Evolutionary conservation across 37 sponge, comb jelly and placozoan species (phyloP), one percentile per base, ranked within the genome.

Genomic region (Crambe crambe): DNA sequence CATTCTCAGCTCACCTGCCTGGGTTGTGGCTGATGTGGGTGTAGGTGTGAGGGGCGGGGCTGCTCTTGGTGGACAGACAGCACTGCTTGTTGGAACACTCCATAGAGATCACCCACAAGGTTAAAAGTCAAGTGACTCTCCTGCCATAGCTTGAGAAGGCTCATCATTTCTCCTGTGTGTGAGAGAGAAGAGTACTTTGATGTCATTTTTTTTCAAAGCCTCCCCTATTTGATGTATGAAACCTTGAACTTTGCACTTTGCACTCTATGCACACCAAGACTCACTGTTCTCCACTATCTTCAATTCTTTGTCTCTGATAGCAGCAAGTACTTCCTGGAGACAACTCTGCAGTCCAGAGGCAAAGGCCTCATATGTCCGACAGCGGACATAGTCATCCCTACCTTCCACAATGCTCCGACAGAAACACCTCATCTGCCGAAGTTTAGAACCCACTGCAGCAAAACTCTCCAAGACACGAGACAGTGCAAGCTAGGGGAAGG

Each of bases 311-410:
- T 81, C 23, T 57, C 47, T 78, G 8, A 42, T 42, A 2, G 26
- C n/a, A 44, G 38, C 1, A 9, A 22, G 38, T 9, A 78, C 12
- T 8, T 32, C 69, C 42, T 74, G 35, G 23, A 80, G 35, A 42
- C 75, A 80, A 38, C 22, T 21, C 9, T 17, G 23, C 35, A 86
- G 60, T 9, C 59, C 67, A 56, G 65, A 39, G 1, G 69, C 68
- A 20, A 79, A 64, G 22, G 87, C 87, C 37, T 80, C 71, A 39
- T 74, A 80, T 12, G 87, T 86, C 40, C 58, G 58, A 37, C 69
- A 64, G 29, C 38, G 15, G 0, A 30, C 59, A 70, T 58, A 62
- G n/a, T 18, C 23, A 37, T 29, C 47, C 36, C 42, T 29, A 1
- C 60, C 81, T 27, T 27, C 59, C 42, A 47, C n/a, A 26, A 25